Base-by-base conservation (phyloP, 2,797 vertebrate genomes). In the Schizopygopsis malacanthus region DNA sequence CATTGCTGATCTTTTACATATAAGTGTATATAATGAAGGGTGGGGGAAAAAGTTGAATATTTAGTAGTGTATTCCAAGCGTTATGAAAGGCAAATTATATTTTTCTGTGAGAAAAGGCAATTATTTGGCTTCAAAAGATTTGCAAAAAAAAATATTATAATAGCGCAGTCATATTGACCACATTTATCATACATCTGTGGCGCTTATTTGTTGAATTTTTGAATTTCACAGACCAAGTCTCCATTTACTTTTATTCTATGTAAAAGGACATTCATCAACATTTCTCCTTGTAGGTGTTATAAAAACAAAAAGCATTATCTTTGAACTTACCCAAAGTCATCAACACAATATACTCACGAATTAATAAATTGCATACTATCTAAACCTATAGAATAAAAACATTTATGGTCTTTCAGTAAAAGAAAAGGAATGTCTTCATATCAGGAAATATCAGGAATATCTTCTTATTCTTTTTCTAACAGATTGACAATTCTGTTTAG, bases 391-490 rank as follows among this genome's bases (percentile, higher is more conserved):
- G 4, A 20, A 39, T 33, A 39, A 8, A 76, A 1, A 5, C 47
- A 28, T 28, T 28, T 33, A 47, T 79, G 4, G 39, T 22, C 7
- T 52, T n/a, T 52, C 37, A 33, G n/a, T 45, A 65, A 63, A 63
- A 12, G n/a, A 28, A 79, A 81, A 69, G 47, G 16, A 50, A 50
- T 50, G 16, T 16, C 15, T 50, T 50, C 69, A 61, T n/a, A 61
- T 25, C 56, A n/a, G 22, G 22, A n/a, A 79, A 61, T n/a, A 61
- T 61, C 56, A 59, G 22, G 22, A n/a, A 80, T 70, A 65, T 45
- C 12, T 6, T 45, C 43, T 79, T 37, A 20, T 79, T 41, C 47
- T 83, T 6, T 75, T 86, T 52, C 45, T 83, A 56, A 88, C 39
- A 39, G 45, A 28, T 56, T 4, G 43, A 54, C 79, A 28, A 47